Evolutionary conservation across 2,888 invertebrate genomes (phyloP), one percentile per base, ranked within the genome.

Genomic region (Drosophila quinaria): DNA sequence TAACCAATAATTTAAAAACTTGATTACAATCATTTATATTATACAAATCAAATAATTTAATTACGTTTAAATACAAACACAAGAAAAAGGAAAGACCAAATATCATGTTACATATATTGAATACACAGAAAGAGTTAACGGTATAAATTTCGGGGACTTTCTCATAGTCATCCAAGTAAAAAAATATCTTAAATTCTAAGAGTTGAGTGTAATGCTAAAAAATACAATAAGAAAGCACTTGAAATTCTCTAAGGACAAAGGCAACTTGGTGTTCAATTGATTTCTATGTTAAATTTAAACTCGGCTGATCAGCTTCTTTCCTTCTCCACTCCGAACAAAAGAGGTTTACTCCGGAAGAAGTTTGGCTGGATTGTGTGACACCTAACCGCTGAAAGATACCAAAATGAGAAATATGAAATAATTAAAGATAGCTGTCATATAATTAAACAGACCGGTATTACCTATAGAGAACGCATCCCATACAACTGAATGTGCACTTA

Each of bases 221-320:
- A 69, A 59, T 81, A 87, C 72, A 74, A 78, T 55, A 71, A 73
- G 82, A 90, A 90, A 90, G 90, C 90, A 90, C 88, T 90, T 88
- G 81, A 83, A 81, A 80, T 88, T 87, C 75, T 75, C 78, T 70
- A 61, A 66, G 80, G 81, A 81, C 74, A 80, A 90, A 90, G 90
- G 90, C 90, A 90, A 88, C 87, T 63, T 87, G 88, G 90, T 90
- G 89, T 81, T 90, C 41, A 61, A 67, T 39, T 61, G 25, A 55
- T 52, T 54, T 63, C n/a, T 56, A 47, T 69, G 33, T 72, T 68
- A 44, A 39, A 58, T 50, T 44, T 54, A 37, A 47, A 37, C 22
- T 52, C 46, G 49, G 35, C 17, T 54, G 33, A 15, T 25, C 42
- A 58, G 29, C 31, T 54, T 41, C 11, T 11, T 22, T 0, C 39